These are phyloP conservation scores for Drosophila anceps DNA, from an alignment of 2,888 invertebrate genomes.

Conservation along the genomic window DNA sequence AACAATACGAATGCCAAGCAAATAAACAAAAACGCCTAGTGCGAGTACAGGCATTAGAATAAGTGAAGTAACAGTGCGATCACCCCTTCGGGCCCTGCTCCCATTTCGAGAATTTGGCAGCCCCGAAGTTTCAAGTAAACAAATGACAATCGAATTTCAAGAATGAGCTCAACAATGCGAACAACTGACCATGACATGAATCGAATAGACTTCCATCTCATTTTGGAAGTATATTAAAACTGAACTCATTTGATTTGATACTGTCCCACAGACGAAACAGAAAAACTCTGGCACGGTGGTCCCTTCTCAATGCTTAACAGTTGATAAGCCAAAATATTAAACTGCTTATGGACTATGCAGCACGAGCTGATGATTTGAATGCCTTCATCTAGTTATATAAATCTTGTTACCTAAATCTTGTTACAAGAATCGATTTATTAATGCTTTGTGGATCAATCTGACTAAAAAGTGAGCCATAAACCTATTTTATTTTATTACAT, in stretches of 20 bases:
- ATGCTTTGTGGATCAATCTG: no score
- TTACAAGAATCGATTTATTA: slow-evolving; percentile 43
- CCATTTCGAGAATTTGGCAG: neutral
- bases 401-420: no score
- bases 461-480: no score
- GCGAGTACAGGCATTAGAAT: slow-evolving; percentile 61
- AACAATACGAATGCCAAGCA: slow-evolving; percentile 42
- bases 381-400: slow-evolving; percentile 43
- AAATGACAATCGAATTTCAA: slow-evolving; percentile 31
- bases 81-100: neutral
- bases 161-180: slow-evolving; percentile 34
- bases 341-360: slow-evolving; percentile 11
- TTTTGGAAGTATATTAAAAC: neutral
- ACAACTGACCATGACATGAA: slow-evolving; percentile 59
- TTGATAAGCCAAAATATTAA: slow-evolving; percentile 37
- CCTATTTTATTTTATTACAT: no score
- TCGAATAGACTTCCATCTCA: slow-evolving; percentile 10
- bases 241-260: slow-evolving; percentile 3
- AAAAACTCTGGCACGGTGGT: slow-evolving; percentile 35
- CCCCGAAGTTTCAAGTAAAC: slow-evolving; percentile 33
- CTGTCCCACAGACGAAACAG: neutral
- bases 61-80: slow-evolving; percentile 37
- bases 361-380: slow-evolving; percentile 40
- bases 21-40: slow-evolving; percentile 54
- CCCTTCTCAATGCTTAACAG: slow-evolving; percentile 20